phyloP scores from a whole-genome alignment of 1,140 invertebrate genomes.

The Meteorus sp. region DNA sequence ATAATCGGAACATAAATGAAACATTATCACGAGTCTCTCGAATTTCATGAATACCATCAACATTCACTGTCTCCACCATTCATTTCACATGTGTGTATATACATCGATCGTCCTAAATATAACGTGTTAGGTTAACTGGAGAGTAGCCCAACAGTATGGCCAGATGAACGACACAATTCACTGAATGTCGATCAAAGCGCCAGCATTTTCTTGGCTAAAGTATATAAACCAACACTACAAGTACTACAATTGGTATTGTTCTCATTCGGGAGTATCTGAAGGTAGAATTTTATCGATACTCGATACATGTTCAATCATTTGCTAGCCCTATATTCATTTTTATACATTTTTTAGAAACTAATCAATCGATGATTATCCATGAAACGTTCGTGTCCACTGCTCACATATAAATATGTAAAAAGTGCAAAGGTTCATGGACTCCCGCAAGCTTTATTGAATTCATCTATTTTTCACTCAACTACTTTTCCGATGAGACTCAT shows the following conservation, averaged over 20 bases:
- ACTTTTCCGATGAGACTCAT: no score
- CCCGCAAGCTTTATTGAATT: not conserved
- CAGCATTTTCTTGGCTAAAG: slow-evolving; percentile 1
- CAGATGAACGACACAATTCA: slow-evolving; percentile 13
- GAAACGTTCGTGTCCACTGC: not conserved
- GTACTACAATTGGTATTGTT: slow-evolving; percentile 8
- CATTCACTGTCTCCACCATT: not conserved
- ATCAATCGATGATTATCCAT: slow-evolving; percentile 4
- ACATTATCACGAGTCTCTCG: no score
- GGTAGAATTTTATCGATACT: no score
- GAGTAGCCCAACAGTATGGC: not conserved
- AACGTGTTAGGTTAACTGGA: slow-evolving; percentile 35
- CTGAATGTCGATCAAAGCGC: not conserved
- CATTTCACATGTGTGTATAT: slow-evolving; percentile 34
- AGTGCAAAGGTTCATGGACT: no score
- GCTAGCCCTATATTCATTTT: no score
- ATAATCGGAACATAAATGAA: no score
- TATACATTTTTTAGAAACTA: not conserved
- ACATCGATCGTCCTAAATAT: slow-evolving; percentile 53
- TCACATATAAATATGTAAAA: not conserved
- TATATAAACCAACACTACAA: not conserved
- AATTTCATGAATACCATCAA: not conserved
- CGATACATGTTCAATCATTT: no score
- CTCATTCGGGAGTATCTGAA: no score
- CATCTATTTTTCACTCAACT: not conserved